These are phyloP conservation scores for Cliona cf. orientalis DNA, from an alignment of 37 sponge, comb jelly and placozoan species.

Conservation along the genomic window DNA sequence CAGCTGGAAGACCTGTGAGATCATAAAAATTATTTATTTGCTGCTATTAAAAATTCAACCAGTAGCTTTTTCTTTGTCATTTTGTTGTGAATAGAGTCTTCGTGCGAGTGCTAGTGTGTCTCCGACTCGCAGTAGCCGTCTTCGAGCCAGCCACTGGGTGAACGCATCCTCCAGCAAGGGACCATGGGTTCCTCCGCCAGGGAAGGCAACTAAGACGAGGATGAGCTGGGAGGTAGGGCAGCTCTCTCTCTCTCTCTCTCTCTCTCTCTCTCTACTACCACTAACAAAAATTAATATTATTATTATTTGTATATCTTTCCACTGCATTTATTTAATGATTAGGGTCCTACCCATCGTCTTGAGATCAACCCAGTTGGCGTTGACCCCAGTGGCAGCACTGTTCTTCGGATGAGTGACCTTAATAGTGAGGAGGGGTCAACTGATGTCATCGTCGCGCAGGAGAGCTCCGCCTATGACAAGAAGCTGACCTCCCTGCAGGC, in stretches of 20 bases:
- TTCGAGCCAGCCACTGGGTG: neutral
- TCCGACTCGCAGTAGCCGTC: neutral
- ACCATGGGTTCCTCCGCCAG: conserved; percentile 82
- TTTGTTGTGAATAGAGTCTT: neutral
- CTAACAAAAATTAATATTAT: neutral
- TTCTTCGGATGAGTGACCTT: conserved; percentile 73
- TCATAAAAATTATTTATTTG: neutral
- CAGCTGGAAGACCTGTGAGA: conserved; percentile 69
- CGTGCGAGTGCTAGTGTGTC: neutral
- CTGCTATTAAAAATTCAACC: neutral
- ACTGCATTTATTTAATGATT: too few species aligned
- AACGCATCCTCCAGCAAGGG: conserved; percentile 34
- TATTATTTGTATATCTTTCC: neutral
- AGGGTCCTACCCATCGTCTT: conserved; percentile 87
- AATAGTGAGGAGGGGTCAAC: conserved; percentile 3
- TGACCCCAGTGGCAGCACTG: conserved; percentile 32
- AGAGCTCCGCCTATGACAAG: neutral
- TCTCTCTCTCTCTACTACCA: neutral
- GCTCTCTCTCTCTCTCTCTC: neutral
- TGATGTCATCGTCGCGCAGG: conserved; percentile 19
- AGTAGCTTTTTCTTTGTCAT: neutral
- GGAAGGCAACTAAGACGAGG: conserved; percentile 7
- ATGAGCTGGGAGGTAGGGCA: conserved; percentile 70
- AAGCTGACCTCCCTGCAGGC: conserved; percentile 46
- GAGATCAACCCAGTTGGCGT: conserved; percentile 66